Conservation (phyloP, 2,113 vertebrate species). For the Podarcis cretensis region DNA sequence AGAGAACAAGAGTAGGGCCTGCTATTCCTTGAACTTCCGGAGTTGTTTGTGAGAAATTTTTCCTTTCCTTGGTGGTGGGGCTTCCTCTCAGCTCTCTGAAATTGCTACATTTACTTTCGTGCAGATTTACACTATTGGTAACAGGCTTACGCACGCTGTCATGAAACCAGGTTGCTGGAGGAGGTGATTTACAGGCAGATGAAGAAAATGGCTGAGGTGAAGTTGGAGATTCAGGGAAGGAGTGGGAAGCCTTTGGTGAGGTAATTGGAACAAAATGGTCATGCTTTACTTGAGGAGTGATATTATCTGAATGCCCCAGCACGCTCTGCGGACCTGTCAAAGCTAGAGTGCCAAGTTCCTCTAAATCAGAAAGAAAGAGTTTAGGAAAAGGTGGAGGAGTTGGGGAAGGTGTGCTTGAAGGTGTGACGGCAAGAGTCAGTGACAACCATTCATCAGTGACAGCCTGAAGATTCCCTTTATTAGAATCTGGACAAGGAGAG, state of each 20-base stretch:
- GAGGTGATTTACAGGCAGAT: slow-evolving; percentile 48
- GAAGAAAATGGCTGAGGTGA: slow-evolving; percentile 54
- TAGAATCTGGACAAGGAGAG: slow-evolving; percentile 62
- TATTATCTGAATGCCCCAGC: slow-evolving; percentile 42
- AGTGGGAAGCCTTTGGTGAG: slow-evolving; percentile 50
- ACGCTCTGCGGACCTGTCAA: slow-evolving; percentile 57
- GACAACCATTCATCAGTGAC: slow-evolving; percentile 79
- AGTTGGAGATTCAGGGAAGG: slow-evolving; percentile 46
- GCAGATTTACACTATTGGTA: slow-evolving; percentile 32
- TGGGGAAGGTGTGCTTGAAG: slow-evolving; percentile 66
- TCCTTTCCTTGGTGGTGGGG: slow-evolving; percentile 29
- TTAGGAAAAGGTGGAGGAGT: slow-evolving; percentile 75
- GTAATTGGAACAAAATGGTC: slow-evolving; percentile 46
- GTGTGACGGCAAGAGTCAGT: slow-evolving; percentile 74
- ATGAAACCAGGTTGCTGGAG: slow-evolving; percentile 45
- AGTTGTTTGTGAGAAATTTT: slow-evolving; percentile 27
- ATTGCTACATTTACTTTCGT: slow-evolving; percentile 42
- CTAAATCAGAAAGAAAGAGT: slow-evolving; percentile 73
- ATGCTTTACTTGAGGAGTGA: slow-evolving; percentile 64
- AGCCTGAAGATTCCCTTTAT: slow-evolving; percentile 71
- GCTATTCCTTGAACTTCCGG: slow-evolving; percentile 27
- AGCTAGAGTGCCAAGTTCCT: slow-evolving; percentile 64
- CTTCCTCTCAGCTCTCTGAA: slow-evolving; percentile 40
- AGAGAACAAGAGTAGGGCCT: slow-evolving; percentile 27
- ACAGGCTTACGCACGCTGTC: not conserved